Conservation (phyloP, 2,113 vertebrate genomes). For the Stomatorhinus ivindoensis region DNA sequence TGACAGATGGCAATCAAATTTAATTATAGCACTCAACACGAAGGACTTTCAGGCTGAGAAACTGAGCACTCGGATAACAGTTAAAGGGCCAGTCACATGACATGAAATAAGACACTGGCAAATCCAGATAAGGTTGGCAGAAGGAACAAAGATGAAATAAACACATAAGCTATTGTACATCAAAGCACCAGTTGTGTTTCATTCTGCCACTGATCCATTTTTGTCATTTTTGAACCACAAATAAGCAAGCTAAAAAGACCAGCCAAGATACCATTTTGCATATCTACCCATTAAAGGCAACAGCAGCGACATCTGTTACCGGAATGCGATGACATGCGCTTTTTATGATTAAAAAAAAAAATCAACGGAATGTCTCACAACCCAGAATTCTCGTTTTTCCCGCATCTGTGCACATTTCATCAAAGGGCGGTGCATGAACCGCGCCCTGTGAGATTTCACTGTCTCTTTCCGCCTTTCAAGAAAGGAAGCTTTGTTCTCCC, state of each 20-base stretch:
- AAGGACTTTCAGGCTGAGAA: background rate
- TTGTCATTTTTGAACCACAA: background rate
- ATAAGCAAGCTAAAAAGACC: background rate
- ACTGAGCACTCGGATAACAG: background rate
- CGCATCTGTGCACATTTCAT: background rate
- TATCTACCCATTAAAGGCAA: background rate
- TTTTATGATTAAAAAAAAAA: background rate
- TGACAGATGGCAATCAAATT: background rate
- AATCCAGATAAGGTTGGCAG: background rate
- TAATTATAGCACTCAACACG: background rate
- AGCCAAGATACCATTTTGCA: background rate
- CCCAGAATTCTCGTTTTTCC: background rate
- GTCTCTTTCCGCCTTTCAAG: background rate
- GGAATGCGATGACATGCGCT: background rate
- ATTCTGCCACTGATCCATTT: background rate
- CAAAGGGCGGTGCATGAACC: background rate
- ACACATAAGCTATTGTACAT: background rate
- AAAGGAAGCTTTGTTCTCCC: constrained; percentile 1
- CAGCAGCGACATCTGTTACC: background rate
- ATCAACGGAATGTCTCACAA: background rate
- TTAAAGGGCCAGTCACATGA: background rate
- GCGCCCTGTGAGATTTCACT: background rate
- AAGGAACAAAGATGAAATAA: background rate
- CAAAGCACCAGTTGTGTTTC: background rate
- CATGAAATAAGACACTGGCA: background rate